Evolutionary conservation across 2,113 vertebrate genomes (phyloP).

Genomic region (Proterorhinus semilunaris): DNA sequence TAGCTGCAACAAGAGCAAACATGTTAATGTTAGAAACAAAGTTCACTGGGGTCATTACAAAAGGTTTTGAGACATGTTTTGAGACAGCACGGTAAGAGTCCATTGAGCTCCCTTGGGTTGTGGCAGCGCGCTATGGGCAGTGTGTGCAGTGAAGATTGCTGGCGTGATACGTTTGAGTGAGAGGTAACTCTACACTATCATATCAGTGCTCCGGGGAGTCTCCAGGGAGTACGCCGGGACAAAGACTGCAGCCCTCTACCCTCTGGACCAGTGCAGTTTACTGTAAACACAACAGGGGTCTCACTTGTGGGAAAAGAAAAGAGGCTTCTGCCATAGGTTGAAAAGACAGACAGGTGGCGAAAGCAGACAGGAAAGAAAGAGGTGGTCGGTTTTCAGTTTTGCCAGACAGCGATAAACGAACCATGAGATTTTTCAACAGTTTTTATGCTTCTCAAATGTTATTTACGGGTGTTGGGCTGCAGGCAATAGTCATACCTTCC

Average conservation of each 20-base stretch:
- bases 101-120: constrained; percentile 25
- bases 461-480: too few species aligned
- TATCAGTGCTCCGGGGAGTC: constrained; percentile 52
- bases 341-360: constrained; percentile 1
- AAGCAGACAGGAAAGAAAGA: not conserved
- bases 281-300: constrained; percentile 72
- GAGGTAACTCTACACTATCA: constrained; percentile 68
- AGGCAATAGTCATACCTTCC: too few species aligned
- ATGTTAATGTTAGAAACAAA: not conserved
- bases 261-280: constrained; percentile 68
- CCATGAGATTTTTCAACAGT: too few species aligned
- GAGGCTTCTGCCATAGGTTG: constrained; percentile 35
- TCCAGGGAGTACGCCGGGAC: constrained; percentile 49
- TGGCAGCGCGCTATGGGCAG: constrained; percentile 36
- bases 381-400: not conserved
- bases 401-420: too few species aligned
- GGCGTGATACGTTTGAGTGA: constrained; percentile 69
- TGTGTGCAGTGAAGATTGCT: constrained; percentile 57
- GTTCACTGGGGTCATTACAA: not conserved
- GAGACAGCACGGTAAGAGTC: not conserved
- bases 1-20: not conserved
- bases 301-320: constrained; percentile 39
- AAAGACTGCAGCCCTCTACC: constrained; percentile 56
- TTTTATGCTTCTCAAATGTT: too few species aligned
- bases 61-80: not conserved